phyloP scores from a whole-genome alignment of 2,888 invertebrate species.

The Acleris cristana region DNA sequence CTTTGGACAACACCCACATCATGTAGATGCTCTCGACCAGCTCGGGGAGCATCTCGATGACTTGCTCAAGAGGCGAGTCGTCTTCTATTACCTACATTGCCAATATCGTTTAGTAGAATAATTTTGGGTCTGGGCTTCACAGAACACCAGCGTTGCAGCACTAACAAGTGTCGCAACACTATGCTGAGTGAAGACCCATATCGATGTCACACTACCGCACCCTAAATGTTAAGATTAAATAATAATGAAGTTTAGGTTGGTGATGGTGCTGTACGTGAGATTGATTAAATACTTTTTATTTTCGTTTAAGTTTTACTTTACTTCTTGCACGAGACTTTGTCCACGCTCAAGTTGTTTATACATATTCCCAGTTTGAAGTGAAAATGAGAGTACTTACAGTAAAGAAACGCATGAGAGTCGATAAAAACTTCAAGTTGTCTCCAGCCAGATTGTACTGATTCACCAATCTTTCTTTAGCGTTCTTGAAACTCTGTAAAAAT shows the following conservation, averaged over 20 bases:
- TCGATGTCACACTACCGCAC: too few relatives aligned
- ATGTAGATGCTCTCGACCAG: slow-evolving; percentile 93
- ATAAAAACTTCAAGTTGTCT: slow-evolving; percentile 91
- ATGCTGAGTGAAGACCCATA: too few relatives aligned
- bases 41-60: slow-evolving; percentile 89
- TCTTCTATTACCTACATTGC: slow-evolving; percentile 86
- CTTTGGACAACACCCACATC: slow-evolving; percentile 95
- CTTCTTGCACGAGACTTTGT: too few relatives aligned
- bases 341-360: too few relatives aligned
- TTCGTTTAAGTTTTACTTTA: too few relatives aligned
- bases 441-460: slow-evolving; percentile 88
- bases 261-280: too few relatives aligned
- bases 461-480: slow-evolving; percentile 85
- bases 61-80: slow-evolving; percentile 87
- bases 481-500: slow-evolving; percentile 81
- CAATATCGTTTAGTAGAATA: background rate
- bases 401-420: slow-evolving; percentile 89
- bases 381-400: slow-evolving; percentile 63
- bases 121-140: too few relatives aligned
- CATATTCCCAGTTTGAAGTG: background rate
- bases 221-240: too few relatives aligned
- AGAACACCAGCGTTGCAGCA: too few relatives aligned
- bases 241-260: too few relatives aligned
- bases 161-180: too few relatives aligned
- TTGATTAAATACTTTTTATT: too few relatives aligned